Conservation (phyloP, 1,140 invertebrate genomes). For the Limonius californicus region DNA sequence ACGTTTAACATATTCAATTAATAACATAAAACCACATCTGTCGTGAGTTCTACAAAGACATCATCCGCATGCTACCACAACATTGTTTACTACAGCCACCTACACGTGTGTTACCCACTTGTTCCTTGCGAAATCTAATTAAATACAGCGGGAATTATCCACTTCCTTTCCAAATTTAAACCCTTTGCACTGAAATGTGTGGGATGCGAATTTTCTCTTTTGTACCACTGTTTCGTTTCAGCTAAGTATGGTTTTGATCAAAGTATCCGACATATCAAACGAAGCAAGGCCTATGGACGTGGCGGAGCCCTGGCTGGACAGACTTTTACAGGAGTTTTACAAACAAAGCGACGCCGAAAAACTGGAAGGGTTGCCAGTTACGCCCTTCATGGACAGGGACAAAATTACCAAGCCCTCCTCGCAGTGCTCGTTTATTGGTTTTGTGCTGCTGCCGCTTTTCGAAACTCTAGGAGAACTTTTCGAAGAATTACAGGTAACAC, state of each 20-base stretch:
- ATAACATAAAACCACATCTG: too few relatives aligned
- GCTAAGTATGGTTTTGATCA: slow-evolving; percentile 82
- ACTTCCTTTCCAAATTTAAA: too few relatives aligned
- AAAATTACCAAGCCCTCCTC: slow-evolving; percentile 84
- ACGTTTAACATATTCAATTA: too few relatives aligned
- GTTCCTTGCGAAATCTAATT: too few relatives aligned
- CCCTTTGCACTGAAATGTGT: too few relatives aligned
- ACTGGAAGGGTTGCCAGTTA: slow-evolving; percentile 77
- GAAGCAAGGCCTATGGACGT: slow-evolving; percentile 82
- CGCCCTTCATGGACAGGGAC: slow-evolving; percentile 87
- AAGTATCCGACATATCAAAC: slow-evolving; percentile 85
- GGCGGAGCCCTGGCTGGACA: slow-evolving; percentile 81
- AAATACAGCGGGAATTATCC: too few relatives aligned
- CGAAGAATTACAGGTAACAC: slow-evolving; percentile 66
- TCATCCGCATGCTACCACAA: too few relatives aligned
- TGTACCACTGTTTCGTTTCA: too few relatives aligned
- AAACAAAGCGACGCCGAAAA: slow-evolving; percentile 83
- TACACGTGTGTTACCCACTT: too few relatives aligned
- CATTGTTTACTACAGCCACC: too few relatives aligned
- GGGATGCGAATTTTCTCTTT: too few relatives aligned
- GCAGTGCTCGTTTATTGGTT: slow-evolving; percentile 81
- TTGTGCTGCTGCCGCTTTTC: slow-evolving; percentile 77
- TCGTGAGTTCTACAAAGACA: too few relatives aligned
- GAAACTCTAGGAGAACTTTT: slow-evolving; percentile 70
- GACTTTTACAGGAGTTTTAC: slow-evolving; percentile 74